Base-by-base conservation (phyloP, 2,113 vertebrate genomes). In the Panurus biarmicus region DNA sequence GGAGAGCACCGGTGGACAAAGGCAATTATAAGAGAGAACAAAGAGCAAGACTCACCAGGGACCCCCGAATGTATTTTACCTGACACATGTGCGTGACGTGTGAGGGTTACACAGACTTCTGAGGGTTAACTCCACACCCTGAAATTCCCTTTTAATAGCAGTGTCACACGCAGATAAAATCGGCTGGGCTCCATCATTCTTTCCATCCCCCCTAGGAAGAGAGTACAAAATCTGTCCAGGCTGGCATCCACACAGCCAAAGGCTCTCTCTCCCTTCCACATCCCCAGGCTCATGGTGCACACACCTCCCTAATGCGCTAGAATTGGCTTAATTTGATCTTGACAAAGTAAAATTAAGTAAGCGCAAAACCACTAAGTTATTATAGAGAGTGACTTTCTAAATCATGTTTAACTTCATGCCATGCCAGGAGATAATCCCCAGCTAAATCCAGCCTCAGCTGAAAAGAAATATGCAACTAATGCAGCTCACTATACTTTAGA, bases 71-170 rank as follows among this genome's bases (percentile, higher is more conserved):
- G 21, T 33, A 13, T 71, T 74, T 83, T 44, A 64, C 9, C 15
- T 33, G 21, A 13, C 8, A 44, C 7, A 8, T 10, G 12, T 84
- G 51, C 0, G 0, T 28, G 33, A 50, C 25, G 42, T 14, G 8
- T 2, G 2, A 23, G 24, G 70, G 28, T 36, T 72, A 51, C 35
- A 48, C 13, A 48, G 62, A 50, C 45, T 73, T 80, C n/a, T 47
- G 35, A 93, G 69, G 56, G 85, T 96, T 95, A 96, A 96, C 51
- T 84, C 96, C 92, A 88, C 94, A 66, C 94, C 93, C 89, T 85
- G 71, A 91, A 94, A 89, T 92, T 94, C 90, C 66, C 85, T 91
- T 87, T 60, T 76, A 87, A 89, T 73, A 89, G 62, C 64, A 72
- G 64, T n/a, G 82, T 94, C 74, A 85, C 60, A 73, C 0, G 0